Base-by-base conservation (phyloP, 1,140 invertebrate genomes). In the Heliconius hewitsoni region DNA sequence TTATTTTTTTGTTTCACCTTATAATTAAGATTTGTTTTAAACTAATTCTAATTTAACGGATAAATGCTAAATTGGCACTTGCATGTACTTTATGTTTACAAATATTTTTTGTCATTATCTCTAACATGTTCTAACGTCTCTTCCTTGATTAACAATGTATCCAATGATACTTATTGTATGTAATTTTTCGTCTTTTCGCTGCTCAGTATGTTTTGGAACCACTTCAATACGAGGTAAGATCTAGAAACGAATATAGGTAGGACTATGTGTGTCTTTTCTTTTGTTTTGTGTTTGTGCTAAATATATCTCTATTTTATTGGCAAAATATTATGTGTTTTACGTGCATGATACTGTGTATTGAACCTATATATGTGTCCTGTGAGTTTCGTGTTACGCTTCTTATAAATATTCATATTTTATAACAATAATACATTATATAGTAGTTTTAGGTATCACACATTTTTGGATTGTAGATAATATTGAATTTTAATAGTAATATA, bases 141-240 rank as follows among this genome's bases (percentile, higher is more conserved):
- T 86, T 83, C 85, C 86, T 89, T 87, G 85, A 89, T 88, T 91
- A 88, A 91, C 84, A 84, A 85, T 79, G 85, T 86, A 87, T 89
- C 87, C 85, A 85, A 88, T 88, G 83, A 87, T 90, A 90, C 86
- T 90, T 87, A 91, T 93, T 87, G 84, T 93, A 84, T 93, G 89
- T 93, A 89, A 92, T 94, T 95, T 95, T 90, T 94, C 87, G 92
- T 90, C 90, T 92, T 93, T 92, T 92, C 96, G 96, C 96, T 97
- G 96, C 96, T 96, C 97, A 98, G 98, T 97, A 97, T 98, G 95
- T 98, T 98, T 97, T 98, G 98, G 98, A 98, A 98, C 96, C 97
- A 98, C 97, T 98, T 98, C 97, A 98, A 98, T 95, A 97, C 97
- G 96, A 98, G 98, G 98, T 98, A 98, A 98, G 98, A 96, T 87